Evolutionary conservation across 2,888 invertebrate species (phyloP), one percentile per base, ranked within the genome.

Genomic region (Galeruca laticollis): DNA sequence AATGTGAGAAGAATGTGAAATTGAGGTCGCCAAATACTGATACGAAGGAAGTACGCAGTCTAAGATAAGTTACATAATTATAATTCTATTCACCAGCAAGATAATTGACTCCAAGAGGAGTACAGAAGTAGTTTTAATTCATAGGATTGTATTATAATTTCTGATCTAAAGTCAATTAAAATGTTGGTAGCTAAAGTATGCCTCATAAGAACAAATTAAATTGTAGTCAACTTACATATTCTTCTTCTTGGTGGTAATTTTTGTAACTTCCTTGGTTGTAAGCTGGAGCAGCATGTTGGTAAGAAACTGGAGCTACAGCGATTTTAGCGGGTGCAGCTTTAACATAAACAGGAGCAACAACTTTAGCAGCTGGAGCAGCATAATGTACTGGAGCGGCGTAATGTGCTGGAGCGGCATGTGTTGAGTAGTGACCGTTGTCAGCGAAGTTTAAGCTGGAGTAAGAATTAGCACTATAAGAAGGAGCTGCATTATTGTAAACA

Each of bases 161-260:
- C n/a, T n/a, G n/a, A n/a, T n/a, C n/a, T n/a, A n/a, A n/a, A n/a
- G n/a, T n/a, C n/a, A n/a, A n/a, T n/a, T n/a, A n/a, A n/a, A n/a
- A n/a, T n/a, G n/a, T n/a, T n/a, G n/a, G n/a, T n/a, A n/a, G n/a
- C n/a, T n/a, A n/a, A n/a, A n/a, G n/a, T n/a, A n/a, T n/a, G n/a
- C n/a, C n/a, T n/a, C n/a, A n/a, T n/a, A n/a, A n/a, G n/a, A n/a
- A n/a, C n/a, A 20, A 11, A 9, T 21, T 10, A 21, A 13, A 49
- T 15, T 10, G 2, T 9, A 31, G 35, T 13, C n/a, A 11, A 73
- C 75, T 75, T 62, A 75, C 75, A 51, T 73, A 70, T 68, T 74
- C 70, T 63, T 74, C 75, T 63, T 73, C 71, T 37, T 76, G 74
- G 47, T 75, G 75, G 57, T 72, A 68, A 15, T 10, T 15, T 15